These are phyloP conservation scores for Tor tambroides DNA, from an alignment of 2,113 vertebrate genomes.

Conservation along the genomic window DNA sequence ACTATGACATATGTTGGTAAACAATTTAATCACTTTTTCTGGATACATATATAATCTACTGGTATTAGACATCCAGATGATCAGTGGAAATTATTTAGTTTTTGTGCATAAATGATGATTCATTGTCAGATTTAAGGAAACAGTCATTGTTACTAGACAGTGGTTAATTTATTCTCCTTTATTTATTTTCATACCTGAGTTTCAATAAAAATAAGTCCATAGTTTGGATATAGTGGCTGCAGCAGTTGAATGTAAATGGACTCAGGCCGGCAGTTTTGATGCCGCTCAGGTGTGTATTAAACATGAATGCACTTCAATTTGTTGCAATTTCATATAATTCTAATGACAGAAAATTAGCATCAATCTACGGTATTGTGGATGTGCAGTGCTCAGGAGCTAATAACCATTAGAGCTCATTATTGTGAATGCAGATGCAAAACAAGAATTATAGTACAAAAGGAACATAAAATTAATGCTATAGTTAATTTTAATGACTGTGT, in stretches of 20 bases:
- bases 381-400: not conserved
- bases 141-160: not conserved
- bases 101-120: not conserved
- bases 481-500: not conserved
- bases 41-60: not conserved
- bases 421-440: conserved; percentile 29
- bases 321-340: conserved; percentile 39
- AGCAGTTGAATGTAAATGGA: not conserved
- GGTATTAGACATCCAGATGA: not conserved
- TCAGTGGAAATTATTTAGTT: not conserved
- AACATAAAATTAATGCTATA: not conserved
- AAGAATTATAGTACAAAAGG: conserved; percentile 16
- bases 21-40: not conserved
- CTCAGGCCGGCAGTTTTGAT: not conserved
- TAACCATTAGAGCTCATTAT: conserved; percentile 35
- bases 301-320: conserved; percentile 26
- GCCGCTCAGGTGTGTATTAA: not conserved
- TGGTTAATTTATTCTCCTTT: too few species aligned
- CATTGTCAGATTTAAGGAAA: too few species aligned
- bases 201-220: not conserved
- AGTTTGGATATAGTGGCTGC: not conserved
- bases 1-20: not conserved
- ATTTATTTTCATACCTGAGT: not conserved
- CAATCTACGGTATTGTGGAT: not conserved
- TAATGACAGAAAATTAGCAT: conserved; percentile 33